phyloP scores from a whole-genome alignment of 2,888 invertebrate genomes.

The Drosophila maculinotata region DNA sequence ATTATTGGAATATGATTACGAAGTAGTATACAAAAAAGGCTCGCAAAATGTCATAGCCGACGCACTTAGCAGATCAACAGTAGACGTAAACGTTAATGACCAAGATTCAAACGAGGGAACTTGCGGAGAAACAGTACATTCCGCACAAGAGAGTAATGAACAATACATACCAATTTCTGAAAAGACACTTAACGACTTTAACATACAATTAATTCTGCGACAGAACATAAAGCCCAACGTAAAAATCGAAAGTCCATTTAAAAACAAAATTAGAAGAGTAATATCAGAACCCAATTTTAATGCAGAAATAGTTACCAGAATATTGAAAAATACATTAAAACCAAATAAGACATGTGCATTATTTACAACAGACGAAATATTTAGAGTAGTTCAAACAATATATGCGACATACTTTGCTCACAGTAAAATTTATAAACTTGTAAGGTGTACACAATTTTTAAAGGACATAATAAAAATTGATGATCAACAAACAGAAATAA shows the following conservation, averaged over 20 bases:
- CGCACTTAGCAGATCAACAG: conserved; percentile 1
- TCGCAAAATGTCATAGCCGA: conserved; percentile 2
- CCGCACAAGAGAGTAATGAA: too few relatives aligned
- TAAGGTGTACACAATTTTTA: background rate
- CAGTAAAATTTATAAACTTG: background rate
- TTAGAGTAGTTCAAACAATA: too few relatives aligned
- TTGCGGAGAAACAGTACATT: too few relatives aligned
- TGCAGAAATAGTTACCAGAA: background rate
- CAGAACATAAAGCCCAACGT: too few relatives aligned
- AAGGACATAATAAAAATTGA: background rate
- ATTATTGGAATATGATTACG: conserved; percentile 7
- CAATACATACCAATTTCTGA: too few relatives aligned
- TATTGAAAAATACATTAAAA: background rate
- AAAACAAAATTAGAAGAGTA: background rate
- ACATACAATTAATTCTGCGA: background rate
- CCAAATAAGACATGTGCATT: background rate
- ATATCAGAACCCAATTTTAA: background rate
- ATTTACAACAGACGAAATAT: background rate
- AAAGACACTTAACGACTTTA: background rate
- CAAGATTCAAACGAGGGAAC: too few relatives aligned
- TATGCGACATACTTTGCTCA: background rate
- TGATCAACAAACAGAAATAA: background rate
- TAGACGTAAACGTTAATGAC: too few relatives aligned
- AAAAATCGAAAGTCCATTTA: background rate
- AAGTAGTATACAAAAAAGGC: background rate